Conservation (phyloP, 2,797 vertebrate species). For the Orestias chungarensis region DNA sequence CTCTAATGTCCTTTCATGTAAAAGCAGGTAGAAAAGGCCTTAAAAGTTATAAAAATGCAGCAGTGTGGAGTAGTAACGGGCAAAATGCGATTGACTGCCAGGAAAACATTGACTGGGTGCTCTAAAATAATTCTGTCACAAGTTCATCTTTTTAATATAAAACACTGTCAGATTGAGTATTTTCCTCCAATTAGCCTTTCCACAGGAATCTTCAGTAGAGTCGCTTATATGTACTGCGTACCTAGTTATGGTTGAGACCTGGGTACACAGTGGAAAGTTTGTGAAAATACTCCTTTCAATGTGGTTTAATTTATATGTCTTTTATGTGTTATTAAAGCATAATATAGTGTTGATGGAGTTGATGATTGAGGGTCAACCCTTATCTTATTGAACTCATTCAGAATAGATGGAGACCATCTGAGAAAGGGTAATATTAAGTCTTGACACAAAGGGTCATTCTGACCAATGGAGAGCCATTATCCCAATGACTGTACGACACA, state of each 20-base stretch:
- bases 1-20: not conserved
- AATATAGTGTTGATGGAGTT: slow-evolving; percentile 28
- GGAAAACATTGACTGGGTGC: not conserved
- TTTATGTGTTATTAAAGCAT: slow-evolving; percentile 21
- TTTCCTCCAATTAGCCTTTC: not conserved
- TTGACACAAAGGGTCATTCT: too few relatives aligned
- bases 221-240: slow-evolving; percentile 9
- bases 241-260: not conserved
- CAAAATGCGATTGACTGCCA: not conserved
- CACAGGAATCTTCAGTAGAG: not conserved
- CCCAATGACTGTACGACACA: too few relatives aligned
- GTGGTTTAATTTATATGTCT: slow-evolving; percentile 21
- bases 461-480: too few relatives aligned
- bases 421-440: too few relatives aligned
- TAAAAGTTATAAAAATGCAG: not conserved
- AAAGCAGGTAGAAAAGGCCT: not conserved
- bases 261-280: not conserved
- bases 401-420: too few relatives aligned
- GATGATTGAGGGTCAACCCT: too few relatives aligned
- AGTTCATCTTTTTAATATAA: not conserved
- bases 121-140: not conserved
- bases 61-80: not conserved
- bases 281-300: slow-evolving; percentile 17
- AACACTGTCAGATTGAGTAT: not conserved
- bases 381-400: too few relatives aligned